Base-by-base conservation (phyloP, 2,797 vertebrate species). In the Falco columbarius region DNA sequence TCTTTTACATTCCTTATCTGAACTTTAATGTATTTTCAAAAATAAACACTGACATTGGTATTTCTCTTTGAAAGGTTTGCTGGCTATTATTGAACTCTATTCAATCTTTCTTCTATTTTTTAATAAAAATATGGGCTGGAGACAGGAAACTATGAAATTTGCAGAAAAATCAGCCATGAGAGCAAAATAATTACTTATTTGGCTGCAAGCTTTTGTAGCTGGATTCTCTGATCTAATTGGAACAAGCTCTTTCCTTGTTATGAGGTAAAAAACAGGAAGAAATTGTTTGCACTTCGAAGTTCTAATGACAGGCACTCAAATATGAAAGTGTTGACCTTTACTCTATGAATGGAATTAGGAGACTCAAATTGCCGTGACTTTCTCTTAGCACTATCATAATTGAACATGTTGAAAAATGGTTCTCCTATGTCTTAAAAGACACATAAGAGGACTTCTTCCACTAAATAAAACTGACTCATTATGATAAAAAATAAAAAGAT, bases 281-380 rank as follows among this genome's bases (percentile, higher is more conserved):
- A 88, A 62, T 40, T 5, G 6, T 81, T 93, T 75, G 9, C 16
- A 52, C 44, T 94, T 38, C 32, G 18, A 92, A 83, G 34, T 72
- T 82, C 32, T 90, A 68, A 75, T 65, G 62, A 72, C n/a, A 88
- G n/a, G 24, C 34, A 88, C 38, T 95, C 38, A 72, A 38, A 86
- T 79, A 46, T 75, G 67, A 70, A 90, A 92, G 27, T 55, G 16
- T 59, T 95, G 66, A 86, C 77, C 77, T 89, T 93, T 91, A 74
- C 11, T 82, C 77, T 81, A 32, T 54, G 23, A 21, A 66, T 81
- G 49, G 73, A 79, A 89, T 89, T 93, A 94, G 20, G 49, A 82
- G 55, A 66, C 18, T 58, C 38, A 85, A 82, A 85, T 67, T 76
- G 14, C 59, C 89, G 22, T 82, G 63, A 66, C 55, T 93, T 89